These are phyloP conservation scores for Chiroxiphia lanceolata DNA, from an alignment of 2,797 vertebrate genomes.

Conservation along the genomic window DNA sequence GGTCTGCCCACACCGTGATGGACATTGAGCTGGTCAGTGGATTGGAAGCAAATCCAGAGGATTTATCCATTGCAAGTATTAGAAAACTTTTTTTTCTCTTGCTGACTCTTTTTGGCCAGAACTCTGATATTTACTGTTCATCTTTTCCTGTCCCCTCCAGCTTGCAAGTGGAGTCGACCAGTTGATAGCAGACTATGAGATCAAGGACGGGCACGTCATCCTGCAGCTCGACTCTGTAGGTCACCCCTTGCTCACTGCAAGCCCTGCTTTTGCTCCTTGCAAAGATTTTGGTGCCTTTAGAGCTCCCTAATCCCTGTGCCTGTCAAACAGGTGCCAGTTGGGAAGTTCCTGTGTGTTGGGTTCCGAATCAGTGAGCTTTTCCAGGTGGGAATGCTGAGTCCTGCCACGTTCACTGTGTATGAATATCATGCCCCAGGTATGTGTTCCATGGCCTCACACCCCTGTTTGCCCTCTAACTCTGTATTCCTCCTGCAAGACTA, in stretches of 20 bases:
- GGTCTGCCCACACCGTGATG: conserved; percentile 86
- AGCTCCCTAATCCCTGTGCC: neutral
- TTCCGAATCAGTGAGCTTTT: conserved; percentile 84
- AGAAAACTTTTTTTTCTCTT: neutral
- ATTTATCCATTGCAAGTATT: conserved; percentile 78
- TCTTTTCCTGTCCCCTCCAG: conserved; percentile 66
- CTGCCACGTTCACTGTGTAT: conserved; percentile 84
- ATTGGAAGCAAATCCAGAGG: conserved; percentile 78
- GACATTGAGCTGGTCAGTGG: conserved; percentile 90
- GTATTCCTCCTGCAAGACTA: neutral
- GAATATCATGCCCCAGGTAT: conserved; percentile 86
- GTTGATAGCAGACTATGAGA: conserved; percentile 79
- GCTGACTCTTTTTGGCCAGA: neutral
- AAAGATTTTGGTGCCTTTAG: neutral
- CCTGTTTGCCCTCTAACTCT: neutral
- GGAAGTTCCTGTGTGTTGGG: conserved; percentile 80
- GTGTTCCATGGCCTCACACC: neutral
- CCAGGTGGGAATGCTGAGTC: conserved; percentile 75
- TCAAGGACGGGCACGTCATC: conserved; percentile 81
- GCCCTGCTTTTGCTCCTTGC: neutral
- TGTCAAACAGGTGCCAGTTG: conserved; percentile 82
- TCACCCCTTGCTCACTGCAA: neutral
- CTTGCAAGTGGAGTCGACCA: conserved; percentile 79
- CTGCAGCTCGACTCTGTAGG: conserved; percentile 83
- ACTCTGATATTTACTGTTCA: neutral